phyloP scores from a whole-genome alignment of 2,888 invertebrate species.

The Mechanitis messenoides region DNA sequence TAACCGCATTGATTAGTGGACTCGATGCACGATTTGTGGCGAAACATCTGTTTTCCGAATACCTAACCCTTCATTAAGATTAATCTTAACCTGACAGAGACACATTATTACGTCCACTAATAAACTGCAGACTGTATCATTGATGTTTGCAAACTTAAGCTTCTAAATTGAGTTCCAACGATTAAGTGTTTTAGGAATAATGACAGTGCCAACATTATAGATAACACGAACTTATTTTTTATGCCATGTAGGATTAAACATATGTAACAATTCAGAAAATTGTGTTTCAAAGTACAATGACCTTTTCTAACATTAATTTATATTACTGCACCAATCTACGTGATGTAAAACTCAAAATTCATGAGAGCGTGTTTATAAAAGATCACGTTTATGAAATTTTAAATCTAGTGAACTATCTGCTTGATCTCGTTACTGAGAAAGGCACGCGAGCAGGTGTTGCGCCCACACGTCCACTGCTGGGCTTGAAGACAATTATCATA shows the following conservation, averaged over 20 bases:
- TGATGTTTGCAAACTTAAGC: conserved; percentile 14
- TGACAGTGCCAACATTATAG: conserved; percentile 5
- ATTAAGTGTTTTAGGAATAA: conserved; percentile 9
- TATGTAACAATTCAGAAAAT: neutral
- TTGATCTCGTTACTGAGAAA: conserved; percentile 47
- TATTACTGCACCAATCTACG: conserved; percentile 9
- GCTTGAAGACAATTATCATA: conserved; percentile 68
- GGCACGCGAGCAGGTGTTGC: conserved; percentile 55
- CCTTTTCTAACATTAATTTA: conserved; percentile 1
- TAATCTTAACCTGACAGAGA: conserved; percentile 27
- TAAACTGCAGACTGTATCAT: conserved; percentile 20
- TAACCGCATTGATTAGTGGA: conserved; percentile 21
- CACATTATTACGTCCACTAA: conserved; percentile 24
- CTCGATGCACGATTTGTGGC: conserved; percentile 28
- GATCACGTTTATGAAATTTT: conserved; percentile 74
- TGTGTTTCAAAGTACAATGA: neutral
- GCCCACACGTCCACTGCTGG: conserved; percentile 49
- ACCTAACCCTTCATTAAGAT: conserved; percentile 26
- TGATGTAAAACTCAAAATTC: conserved; percentile 40
- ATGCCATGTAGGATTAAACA: neutral
- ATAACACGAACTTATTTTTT: neutral
- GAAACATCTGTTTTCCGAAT: conserved; percentile 26
- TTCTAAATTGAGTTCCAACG: conserved; percentile 8
- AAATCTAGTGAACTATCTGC: conserved; percentile 60
- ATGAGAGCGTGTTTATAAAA: conserved; percentile 54